These are phyloP conservation scores for Bradypodion pumilum DNA, from an alignment of 2,797 vertebrate genomes.

Conservation along the genomic window DNA sequence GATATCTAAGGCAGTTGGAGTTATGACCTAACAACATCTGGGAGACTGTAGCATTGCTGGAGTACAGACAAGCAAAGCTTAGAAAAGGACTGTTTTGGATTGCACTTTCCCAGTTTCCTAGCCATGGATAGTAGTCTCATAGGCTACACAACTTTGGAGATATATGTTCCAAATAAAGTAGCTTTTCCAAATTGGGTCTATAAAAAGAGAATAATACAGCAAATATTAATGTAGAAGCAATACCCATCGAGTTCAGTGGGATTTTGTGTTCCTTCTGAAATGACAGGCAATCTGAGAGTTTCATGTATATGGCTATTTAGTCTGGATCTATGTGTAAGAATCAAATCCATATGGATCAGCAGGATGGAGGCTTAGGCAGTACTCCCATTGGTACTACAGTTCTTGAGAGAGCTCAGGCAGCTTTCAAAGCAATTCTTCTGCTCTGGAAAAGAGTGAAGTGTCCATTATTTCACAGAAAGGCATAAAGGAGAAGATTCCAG, in stretches of 20 bases:
- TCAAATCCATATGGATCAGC: neutral
- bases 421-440: constrained; percentile 34
- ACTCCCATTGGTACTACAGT: neutral
- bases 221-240: neutral
- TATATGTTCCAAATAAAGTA: too few species aligned
- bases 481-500: neutral
- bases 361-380: neutral
- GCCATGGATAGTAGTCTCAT: too few species aligned
- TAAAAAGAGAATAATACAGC: neutral
- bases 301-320: constrained; percentile 43
- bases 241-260: neutral
- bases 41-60: too few species aligned
- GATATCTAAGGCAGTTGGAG: too few species aligned
- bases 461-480: constrained; percentile 26
- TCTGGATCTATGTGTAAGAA: constrained; percentile 23
- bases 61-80: too few species aligned
- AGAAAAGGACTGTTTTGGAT: too few species aligned
- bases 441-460: constrained; percentile 19
- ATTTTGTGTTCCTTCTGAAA: constrained; percentile 31
- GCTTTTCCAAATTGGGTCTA: too few species aligned
- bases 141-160: too few species aligned
- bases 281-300: constrained; percentile 24
- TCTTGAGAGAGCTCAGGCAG: constrained; percentile 20
- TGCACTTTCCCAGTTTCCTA: too few species aligned
- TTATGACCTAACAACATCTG: too few species aligned